A percentile compares a stretch with the other conserved stretches of the same genome.
phyloP scores from a whole-genome alignment of 2,113 vertebrate genomes.

The Calypte anna region DNA sequence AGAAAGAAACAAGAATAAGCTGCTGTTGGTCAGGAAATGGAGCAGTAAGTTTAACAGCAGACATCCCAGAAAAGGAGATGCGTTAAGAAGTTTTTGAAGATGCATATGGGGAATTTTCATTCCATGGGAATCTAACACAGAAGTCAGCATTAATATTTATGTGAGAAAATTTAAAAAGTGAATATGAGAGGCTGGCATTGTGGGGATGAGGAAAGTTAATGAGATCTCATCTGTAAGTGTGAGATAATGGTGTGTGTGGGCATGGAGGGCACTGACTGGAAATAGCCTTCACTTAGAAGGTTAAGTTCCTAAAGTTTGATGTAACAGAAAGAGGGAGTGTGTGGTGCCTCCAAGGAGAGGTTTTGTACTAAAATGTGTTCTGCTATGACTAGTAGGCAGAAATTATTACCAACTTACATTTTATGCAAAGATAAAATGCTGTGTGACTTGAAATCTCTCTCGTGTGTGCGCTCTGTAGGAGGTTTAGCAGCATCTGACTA shows the following conservation, averaged over 20 bases:
- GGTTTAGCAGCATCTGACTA: background rate
- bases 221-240: background rate
- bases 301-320: background rate
- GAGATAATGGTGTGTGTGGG: background rate
- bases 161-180: background rate
- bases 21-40: background rate
- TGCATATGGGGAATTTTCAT: background rate
- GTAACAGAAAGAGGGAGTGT: background rate
- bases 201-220: background rate
- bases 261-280: background rate
- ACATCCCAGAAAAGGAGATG: background rate
- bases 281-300: background rate
- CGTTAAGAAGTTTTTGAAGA: background rate
- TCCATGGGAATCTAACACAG: background rate
- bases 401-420: conserved; percentile 4
- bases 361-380: background rate
- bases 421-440: background rate
- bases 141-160: conserved; percentile 37
- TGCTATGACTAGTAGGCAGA: background rate
- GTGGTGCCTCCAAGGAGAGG: background rate
- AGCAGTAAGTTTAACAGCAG: background rate
- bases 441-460: background rate
- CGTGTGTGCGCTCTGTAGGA: background rate
- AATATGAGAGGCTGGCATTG: background rate
- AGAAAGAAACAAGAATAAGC: background rate